A percentile compares a stretch with the other conserved stretches of the same genome.
These are phyloP conservation scores for Amphiprion ocellaris DNA, from an alignment of 2,113 vertebrate species.

Conservation along the genomic window DNA sequence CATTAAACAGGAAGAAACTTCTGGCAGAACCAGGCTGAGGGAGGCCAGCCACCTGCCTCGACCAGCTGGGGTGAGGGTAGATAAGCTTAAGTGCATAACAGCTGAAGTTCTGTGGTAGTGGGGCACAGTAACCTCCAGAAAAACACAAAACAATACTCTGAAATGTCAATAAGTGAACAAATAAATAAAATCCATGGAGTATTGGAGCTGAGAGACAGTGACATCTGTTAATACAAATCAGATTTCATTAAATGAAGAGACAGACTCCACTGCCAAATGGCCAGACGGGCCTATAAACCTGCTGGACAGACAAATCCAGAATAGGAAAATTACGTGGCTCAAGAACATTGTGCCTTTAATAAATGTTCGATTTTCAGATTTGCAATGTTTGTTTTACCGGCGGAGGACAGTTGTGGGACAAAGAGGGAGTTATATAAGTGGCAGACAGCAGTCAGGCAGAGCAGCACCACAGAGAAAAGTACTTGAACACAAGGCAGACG, in stretches of 20 bases:
- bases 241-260: no score
- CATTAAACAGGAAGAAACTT: no score
- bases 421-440: conserved; percentile 8
- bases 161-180: background rate
- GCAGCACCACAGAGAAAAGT: conserved; percentile 16
- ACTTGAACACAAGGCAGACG: conserved; percentile 29
- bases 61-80: no score
- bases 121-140: background rate
- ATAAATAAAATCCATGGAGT: background rate
- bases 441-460: conserved; percentile 29
- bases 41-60: no score
- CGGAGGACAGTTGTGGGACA: conserved; percentile 23
- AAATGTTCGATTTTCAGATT: conserved; percentile 3
- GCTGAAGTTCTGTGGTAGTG: background rate
- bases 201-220: background rate
- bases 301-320: background rate
- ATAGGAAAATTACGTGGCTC: no score
- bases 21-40: no score
- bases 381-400: conserved; percentile 1
- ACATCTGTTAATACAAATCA: background rate
- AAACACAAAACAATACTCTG: background rate
- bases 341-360: background rate
- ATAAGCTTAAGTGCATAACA: background rate
- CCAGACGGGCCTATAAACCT: background rate
- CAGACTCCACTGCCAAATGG: no score